Base-by-base conservation (phyloP, 2,888 invertebrate species). In the Drosophila borborema region DNA sequence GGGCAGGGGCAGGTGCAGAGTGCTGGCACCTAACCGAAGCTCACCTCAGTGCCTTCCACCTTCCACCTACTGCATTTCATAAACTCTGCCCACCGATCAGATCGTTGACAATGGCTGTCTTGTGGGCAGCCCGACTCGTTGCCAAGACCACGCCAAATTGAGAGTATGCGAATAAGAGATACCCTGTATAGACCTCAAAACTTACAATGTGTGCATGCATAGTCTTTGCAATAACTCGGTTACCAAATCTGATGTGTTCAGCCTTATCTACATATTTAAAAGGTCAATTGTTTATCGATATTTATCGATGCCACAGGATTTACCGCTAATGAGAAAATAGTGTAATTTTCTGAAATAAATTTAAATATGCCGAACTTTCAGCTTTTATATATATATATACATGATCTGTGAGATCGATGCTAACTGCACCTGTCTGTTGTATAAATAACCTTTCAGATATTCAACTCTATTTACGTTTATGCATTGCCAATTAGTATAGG, bases 101-200 rank as follows among this genome's bases (percentile, higher is more conserved):
- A 76, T 80, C 72, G 75, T 72, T 80, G 80, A 80, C 80, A 58
- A 48, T 60, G 63, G 58, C 54, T 59, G 61, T 68, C 46, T 51
- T 12, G 69, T 49, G 61, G 45, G 67, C 49, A 43, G 23, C 20
- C 36, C 55, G 60, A 62, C 40, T 55, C 59, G 66, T 64, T 38
- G 70, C 63, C 49, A 66, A 65, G 53, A 10, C 62, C 53, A 41
- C 40, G 40, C 56, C 41, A 3, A 31, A 23, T 45, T 7, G 9
- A 16, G 31, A 36, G 36, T 8, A 2, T 3, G 20, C 43, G 31
- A 31, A 31, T 16, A 9, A 3, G 0, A 28, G 20, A 60, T 49
- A 60, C 49, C 40, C 60, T 60, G 4, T 18, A 18, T 8, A n/a
- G 9, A n/a, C 16, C 6, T 20, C 36, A 2, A 0, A 12, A 7